Conservation (phyloP, 2,797 vertebrate species). For the Dendrocincla tyrannina region DNA sequence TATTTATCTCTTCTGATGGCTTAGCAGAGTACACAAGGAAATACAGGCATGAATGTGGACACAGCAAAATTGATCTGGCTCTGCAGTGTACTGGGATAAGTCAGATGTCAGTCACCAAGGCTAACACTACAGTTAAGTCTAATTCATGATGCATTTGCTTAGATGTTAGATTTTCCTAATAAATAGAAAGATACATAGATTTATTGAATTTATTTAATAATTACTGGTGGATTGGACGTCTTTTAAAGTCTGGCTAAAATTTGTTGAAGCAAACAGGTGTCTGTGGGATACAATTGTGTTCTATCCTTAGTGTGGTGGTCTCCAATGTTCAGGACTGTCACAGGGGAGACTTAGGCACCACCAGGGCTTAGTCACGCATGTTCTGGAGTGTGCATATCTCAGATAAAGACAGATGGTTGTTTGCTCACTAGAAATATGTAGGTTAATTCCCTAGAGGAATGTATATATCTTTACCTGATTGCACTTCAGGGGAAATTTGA, state of each 20-base stretch:
- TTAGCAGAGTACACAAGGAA: not conserved
- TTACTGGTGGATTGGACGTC: not conserved
- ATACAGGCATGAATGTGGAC: not conserved
- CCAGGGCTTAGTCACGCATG: not conserved
- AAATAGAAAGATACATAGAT: not conserved
- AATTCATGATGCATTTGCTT: not conserved
- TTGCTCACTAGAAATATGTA: conserved; percentile 37
- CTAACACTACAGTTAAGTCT: not conserved
- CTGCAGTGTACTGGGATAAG: not conserved
- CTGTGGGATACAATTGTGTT: not conserved
- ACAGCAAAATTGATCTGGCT: not conserved
- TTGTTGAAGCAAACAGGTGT: not conserved
- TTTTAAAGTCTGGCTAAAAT: not conserved
- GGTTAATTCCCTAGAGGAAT: conserved; percentile 47
- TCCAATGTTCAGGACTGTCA: not conserved
- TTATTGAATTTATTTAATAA: not conserved
- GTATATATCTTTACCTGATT: not conserved
- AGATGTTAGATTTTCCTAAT: not conserved
- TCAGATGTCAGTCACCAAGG: not conserved
- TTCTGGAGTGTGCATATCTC: not conserved
- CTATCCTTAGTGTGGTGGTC: not conserved
- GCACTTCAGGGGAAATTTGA: not conserved
- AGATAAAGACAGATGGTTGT: conserved; percentile 40
- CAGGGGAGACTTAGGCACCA: not conserved
- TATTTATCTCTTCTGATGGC: not conserved